A percentile compares a stretch with the other conserved stretches of the same genome.
phyloP scores from a whole-genome alignment of 2,797 vertebrate genomes.

The Micrastur ruficollis region DNA sequence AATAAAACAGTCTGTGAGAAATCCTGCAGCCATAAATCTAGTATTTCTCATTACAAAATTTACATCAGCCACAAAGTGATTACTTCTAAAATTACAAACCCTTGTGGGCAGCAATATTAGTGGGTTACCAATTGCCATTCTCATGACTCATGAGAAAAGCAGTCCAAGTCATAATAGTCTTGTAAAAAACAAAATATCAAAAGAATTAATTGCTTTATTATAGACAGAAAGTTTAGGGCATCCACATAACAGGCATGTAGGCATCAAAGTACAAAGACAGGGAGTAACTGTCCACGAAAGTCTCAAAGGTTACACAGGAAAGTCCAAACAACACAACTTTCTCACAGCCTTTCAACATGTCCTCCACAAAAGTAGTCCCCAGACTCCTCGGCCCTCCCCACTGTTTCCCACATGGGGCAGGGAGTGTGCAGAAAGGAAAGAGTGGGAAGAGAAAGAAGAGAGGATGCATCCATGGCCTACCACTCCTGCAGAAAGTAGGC shows the following conservation, averaged over 20 bases:
- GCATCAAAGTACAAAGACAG: neutral
- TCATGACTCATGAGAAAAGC: conserved; percentile 39
- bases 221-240: neutral
- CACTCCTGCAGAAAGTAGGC: accelerated
- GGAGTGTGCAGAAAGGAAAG: neutral
- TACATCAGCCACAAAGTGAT: conserved; percentile 47
- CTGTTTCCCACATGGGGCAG: accelerated
- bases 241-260: neutral
- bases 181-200: conserved; percentile 10
- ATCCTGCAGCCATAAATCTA: conserved; percentile 55
- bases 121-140: conserved; percentile 37
- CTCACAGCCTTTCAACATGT: neutral
- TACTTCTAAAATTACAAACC: conserved; percentile 57
- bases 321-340: neutral
- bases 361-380: neutral
- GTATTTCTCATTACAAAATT: conserved; percentile 66
- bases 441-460: neutral
- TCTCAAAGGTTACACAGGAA: neutral
- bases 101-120: conserved; percentile 43
- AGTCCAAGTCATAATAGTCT: conserved; percentile 11
- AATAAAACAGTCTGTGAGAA: conserved; percentile 66
- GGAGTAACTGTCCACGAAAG: neutral
- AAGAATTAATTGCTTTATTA: conserved; percentile 12
- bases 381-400: neutral
- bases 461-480: neutral